phyloP scores from a whole-genome alignment of 2,888 invertebrate species.

The Catocala fraxini region DNA sequence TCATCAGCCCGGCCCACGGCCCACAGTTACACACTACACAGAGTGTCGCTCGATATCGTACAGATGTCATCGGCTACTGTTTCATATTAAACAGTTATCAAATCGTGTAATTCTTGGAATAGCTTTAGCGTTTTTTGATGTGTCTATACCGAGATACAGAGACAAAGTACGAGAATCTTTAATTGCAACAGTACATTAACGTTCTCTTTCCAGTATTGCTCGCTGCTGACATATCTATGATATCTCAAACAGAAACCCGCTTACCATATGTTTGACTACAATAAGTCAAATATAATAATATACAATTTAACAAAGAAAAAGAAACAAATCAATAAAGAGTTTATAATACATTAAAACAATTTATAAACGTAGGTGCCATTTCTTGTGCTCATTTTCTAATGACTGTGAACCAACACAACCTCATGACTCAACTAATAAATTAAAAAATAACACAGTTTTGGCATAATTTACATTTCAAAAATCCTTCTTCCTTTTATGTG shows the following conservation, averaged over 20 bases:
- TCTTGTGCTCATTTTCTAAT: slow-evolving; percentile 56
- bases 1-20: no score
- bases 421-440: slow-evolving; percentile 49
- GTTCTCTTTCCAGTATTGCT: neutral
- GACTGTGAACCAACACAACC: slow-evolving; percentile 48
- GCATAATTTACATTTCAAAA: slow-evolving; percentile 46
- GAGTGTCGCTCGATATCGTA: slow-evolving; percentile 21
- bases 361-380: slow-evolving; percentile 41
- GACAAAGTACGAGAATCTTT: slow-evolving; percentile 7
- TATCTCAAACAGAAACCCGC: no score
- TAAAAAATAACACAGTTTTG: slow-evolving; percentile 51
- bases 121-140: slow-evolving; percentile 21
- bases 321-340: slow-evolving; percentile 23
- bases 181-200: neutral
- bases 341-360: slow-evolving; percentile 31
- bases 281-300: slow-evolving; percentile 27
- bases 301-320: slow-evolving; percentile 23
- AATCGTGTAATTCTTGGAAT: slow-evolving; percentile 20
- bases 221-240: no score
- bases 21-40: no score
- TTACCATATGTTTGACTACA: neutral
- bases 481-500: slow-evolving; percentile 44
- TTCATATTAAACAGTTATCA: slow-evolving; percentile 21
- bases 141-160: slow-evolving; percentile 11
- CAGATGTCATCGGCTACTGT: slow-evolving; percentile 23